Percentiles rank a stretch among this genome's conserved stretches.
Conservation (phyloP, 1,140 invertebrate genomes). For the Lanistes nyassanus region DNA sequence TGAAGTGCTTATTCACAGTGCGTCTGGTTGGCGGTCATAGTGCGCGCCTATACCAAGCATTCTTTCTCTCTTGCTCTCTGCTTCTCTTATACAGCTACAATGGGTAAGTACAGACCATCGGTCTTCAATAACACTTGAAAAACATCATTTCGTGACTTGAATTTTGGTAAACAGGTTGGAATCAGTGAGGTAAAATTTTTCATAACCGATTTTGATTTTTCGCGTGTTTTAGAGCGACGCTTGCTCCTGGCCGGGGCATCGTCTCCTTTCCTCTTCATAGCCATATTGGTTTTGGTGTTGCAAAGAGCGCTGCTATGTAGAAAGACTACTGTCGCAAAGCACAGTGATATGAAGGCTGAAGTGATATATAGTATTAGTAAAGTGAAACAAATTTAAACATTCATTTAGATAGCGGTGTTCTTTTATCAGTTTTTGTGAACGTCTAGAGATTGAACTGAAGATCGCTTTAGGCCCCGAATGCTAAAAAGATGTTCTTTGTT, state of each 20-base stretch:
- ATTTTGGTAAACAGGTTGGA: slow-evolving; percentile 17
- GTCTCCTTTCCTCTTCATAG: slow-evolving; percentile 36
- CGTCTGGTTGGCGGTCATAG: slow-evolving; percentile 31
- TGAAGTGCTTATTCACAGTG: slow-evolving; percentile 37
- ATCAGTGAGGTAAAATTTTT: slow-evolving; percentile 12
- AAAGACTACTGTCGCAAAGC: slow-evolving; percentile 12
- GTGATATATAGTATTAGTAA: slow-evolving; percentile 15
- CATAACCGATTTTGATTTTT: slow-evolving; percentile 24
- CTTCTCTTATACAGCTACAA: slow-evolving; percentile 30
- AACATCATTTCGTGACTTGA: slow-evolving; percentile 17
- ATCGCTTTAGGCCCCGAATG: slow-evolving; percentile 16
- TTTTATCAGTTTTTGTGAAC: neutral
- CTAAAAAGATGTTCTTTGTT: slow-evolving; percentile 16
- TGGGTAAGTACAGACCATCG: slow-evolving; percentile 32
- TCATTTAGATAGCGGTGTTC: slow-evolving; percentile 6
- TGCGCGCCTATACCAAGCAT: slow-evolving; percentile 25
- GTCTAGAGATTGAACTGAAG: neutral
- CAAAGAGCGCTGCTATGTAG: slow-evolving; percentile 1
- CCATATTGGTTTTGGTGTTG: slow-evolving; percentile 34
- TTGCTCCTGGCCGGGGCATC: slow-evolving; percentile 27
- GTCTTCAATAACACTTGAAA: slow-evolving; percentile 29
- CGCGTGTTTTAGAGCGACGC: slow-evolving; percentile 23
- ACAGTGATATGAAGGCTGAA: slow-evolving; percentile 17
- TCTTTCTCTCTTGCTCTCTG: slow-evolving; percentile 24
- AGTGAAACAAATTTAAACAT: slow-evolving; percentile 19